phyloP scores from a whole-genome alignment of 2,113 vertebrate genomes.

The Microcebus ravelobensis region DNA sequence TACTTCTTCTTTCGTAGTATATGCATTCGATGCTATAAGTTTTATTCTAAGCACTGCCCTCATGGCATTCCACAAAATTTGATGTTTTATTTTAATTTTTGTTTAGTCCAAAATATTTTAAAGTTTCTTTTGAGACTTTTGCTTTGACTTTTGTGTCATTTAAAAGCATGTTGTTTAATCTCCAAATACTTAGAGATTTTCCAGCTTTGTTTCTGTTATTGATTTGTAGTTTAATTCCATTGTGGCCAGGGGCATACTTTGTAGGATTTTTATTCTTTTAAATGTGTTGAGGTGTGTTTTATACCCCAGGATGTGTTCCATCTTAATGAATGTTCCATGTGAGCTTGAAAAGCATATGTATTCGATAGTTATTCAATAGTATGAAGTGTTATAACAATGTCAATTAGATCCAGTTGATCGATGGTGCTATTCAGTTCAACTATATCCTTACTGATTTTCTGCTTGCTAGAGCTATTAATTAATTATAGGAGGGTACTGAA shows the following conservation, averaged over 20 bases:
- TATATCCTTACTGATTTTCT: neutral
- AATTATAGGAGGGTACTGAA: neutral
- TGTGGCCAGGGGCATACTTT: neutral
- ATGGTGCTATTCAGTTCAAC: neutral
- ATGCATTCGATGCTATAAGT: neutral
- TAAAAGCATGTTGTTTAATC: neutral
- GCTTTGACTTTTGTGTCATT: neutral
- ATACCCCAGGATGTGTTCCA: neutral
- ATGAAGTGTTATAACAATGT: neutral
- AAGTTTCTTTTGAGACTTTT: neutral
- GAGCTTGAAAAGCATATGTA: neutral
- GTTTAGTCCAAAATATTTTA: neutral
- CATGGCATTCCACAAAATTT: neutral
- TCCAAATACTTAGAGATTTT: neutral
- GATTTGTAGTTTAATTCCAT: neutral
- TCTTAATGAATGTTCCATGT: neutral
- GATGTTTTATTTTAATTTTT: neutral
- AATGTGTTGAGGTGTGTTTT: neutral
- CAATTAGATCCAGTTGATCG: neutral
- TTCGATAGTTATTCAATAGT: too few relatives aligned
- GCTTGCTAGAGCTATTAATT: neutral
- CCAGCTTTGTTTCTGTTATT: neutral
- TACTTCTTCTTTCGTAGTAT: neutral
- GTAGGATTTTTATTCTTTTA: neutral
- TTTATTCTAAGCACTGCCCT: neutral